phyloP scores from a whole-genome alignment of 2,888 invertebrate genomes.

The Germaria angustata region DNA sequence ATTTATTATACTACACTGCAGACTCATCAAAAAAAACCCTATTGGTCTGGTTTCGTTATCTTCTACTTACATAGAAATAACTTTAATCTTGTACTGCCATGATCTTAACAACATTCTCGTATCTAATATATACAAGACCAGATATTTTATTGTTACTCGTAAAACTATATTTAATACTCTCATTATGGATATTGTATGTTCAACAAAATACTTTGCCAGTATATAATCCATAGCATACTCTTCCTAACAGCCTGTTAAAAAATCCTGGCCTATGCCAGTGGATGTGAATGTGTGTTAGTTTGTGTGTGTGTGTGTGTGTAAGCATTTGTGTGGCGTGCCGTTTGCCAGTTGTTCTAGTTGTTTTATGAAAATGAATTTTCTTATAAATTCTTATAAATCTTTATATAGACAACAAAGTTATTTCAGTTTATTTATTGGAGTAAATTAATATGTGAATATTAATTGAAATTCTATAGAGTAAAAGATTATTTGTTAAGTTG shows the following conservation, averaged over 20 bases:
- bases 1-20: too few relatives aligned
- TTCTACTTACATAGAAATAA: too few relatives aligned
- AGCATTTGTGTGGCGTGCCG: neutral
- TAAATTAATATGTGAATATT: conserved; percentile 63
- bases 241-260: neutral
- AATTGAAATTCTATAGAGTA: conserved; percentile 56
- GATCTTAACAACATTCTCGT: neutral
- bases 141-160: neutral
- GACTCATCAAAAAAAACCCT: too few relatives aligned
- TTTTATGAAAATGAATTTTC: conserved; percentile 14
- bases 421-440: conserved; percentile 21
- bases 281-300: neutral
- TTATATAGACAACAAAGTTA: neutral
- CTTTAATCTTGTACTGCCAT: too few relatives aligned
- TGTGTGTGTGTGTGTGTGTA: too few relatives aligned
- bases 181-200: neutral
- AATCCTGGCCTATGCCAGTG: neutral
- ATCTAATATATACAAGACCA: neutral
- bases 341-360: neutral
- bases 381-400: neutral
- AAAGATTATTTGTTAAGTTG: neutral
- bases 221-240: neutral
- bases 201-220: conserved; percentile 14
- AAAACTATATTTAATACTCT: neutral
- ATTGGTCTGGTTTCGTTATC: too few relatives aligned